These are phyloP conservation scores for Petrolisthes manimaculis DNA, from an alignment of 2,888 invertebrate genomes.

Conservation along the genomic window DNA sequence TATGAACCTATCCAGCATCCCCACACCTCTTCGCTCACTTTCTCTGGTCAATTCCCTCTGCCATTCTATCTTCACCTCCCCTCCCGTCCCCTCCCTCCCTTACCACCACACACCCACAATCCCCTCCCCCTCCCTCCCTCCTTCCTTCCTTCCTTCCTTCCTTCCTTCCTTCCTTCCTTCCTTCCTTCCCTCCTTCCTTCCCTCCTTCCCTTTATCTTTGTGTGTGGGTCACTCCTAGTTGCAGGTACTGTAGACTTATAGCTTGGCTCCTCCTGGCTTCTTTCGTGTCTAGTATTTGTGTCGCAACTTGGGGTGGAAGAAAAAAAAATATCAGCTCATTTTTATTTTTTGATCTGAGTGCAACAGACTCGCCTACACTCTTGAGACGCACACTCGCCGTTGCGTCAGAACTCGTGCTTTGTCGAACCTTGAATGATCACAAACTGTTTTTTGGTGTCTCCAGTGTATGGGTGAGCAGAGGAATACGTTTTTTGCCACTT, in stretches of 20 bases:
- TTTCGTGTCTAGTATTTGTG: slow-evolving; percentile 56
- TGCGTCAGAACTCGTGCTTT: slow-evolving; percentile 48
- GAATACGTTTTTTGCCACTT: slow-evolving; percentile 28
- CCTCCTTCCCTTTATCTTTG: neutral
- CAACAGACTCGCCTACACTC: slow-evolving; percentile 28
- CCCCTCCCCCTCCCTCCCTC: neutral
- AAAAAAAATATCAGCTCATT: neutral
- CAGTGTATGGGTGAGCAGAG: slow-evolving; percentile 24
- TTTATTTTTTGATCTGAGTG: slow-evolving; percentile 32
- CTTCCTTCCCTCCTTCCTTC: neutral
- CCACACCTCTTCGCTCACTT: neutral
- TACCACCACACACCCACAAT: neutral
- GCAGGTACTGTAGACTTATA: slow-evolving; percentile 48
- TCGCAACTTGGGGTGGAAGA: slow-evolving; percentile 48
- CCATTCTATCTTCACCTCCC: slow-evolving; percentile 15
- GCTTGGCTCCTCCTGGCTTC: slow-evolving; percentile 56
- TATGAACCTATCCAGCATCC: neutral
- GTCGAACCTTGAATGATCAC: slow-evolving; percentile 42
- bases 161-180: slow-evolving; percentile 21
- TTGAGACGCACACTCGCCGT: slow-evolving; percentile 27
- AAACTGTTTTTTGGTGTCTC: slow-evolving; percentile 36
- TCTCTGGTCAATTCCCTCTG: neutral
- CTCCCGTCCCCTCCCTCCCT: neutral
- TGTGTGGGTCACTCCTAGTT: slow-evolving; percentile 49
- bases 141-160: neutral